Conservation (phyloP, 2,888 invertebrate species). For the Rugalucina vietnamica region DNA sequence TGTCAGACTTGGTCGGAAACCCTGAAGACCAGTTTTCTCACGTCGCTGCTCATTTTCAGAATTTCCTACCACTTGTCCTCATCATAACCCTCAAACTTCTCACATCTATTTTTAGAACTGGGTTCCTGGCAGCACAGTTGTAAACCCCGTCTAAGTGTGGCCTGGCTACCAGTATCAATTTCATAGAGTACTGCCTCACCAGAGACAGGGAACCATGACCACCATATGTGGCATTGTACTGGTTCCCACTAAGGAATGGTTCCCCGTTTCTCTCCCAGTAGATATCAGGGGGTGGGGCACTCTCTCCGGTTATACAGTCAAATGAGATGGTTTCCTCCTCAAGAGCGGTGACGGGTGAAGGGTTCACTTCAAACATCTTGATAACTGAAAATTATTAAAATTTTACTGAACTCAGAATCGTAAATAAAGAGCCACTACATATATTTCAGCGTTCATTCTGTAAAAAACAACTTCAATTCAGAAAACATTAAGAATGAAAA, state of each 20-base stretch:
- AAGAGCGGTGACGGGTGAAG: conserved; percentile 62
- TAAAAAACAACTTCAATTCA: no score
- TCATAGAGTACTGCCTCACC: conserved; percentile 73
- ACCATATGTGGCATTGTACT: conserved; percentile 71
- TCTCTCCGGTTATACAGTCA: conserved; percentile 76
- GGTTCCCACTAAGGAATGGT: conserved; percentile 65
- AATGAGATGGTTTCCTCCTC: conserved; percentile 69
- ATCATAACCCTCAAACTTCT: conserved; percentile 69
- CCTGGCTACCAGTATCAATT: conserved; percentile 62
- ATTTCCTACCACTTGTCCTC: conserved; percentile 70
- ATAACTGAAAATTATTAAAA: conserved; percentile 78
- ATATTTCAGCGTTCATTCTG: not conserved
- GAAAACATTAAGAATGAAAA: not conserved
- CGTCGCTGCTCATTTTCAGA: no score
- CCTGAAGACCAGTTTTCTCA: no score
- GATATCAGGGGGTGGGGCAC: conserved; percentile 67
- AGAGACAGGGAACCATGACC: conserved; percentile 54
- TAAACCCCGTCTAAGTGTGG: conserved; percentile 64
- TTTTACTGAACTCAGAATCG: no score
- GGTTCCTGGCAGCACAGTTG: conserved; percentile 76
- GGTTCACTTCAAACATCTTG: conserved; percentile 74
- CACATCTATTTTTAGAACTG: conserved; percentile 64
- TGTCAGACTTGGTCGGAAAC: no score
- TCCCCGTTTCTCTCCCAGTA: conserved; percentile 76
- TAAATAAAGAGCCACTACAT: not conserved